Evolutionary conservation across 2,797 vertebrate species (phyloP).

Genomic region (Hydrophis major): DNA sequence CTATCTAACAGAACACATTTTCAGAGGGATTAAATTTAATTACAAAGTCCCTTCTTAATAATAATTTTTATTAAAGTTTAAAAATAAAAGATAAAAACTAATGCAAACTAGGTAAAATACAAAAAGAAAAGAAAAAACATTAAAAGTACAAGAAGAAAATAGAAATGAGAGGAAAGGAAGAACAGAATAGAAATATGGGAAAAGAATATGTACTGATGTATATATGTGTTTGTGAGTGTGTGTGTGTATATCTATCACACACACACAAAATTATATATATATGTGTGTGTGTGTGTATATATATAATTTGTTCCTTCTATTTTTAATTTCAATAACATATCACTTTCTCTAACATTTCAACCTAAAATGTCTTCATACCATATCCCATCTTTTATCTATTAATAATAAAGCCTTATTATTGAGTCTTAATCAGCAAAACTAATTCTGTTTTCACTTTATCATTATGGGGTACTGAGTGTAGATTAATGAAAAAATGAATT

Average conservation of each 20-base stretch:
- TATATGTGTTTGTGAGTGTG: neutral
- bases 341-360: neutral
- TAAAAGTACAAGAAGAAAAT: neutral
- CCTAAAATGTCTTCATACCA: neutral
- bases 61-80: neutral
- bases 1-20: conserved; percentile 11
- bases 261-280: no score
- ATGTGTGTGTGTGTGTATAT: no score
- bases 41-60: neutral
- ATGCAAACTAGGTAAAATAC: neutral
- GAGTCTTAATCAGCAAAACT: neutral
- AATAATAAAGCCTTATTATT: neutral
- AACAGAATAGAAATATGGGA: neutral
- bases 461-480: no score
- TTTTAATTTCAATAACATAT: neutral
- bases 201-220: neutral
- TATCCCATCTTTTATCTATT: neutral
- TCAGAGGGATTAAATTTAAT: neutral
- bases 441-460: no score
- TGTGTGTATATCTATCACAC: no score
- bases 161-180: neutral
- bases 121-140: neutral
- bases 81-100: neutral
- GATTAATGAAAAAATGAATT: no score
- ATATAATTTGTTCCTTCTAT: neutral